Conservation (phyloP, 2,888 invertebrate genomes). For the Macrosoma leucophasiata region DNA sequence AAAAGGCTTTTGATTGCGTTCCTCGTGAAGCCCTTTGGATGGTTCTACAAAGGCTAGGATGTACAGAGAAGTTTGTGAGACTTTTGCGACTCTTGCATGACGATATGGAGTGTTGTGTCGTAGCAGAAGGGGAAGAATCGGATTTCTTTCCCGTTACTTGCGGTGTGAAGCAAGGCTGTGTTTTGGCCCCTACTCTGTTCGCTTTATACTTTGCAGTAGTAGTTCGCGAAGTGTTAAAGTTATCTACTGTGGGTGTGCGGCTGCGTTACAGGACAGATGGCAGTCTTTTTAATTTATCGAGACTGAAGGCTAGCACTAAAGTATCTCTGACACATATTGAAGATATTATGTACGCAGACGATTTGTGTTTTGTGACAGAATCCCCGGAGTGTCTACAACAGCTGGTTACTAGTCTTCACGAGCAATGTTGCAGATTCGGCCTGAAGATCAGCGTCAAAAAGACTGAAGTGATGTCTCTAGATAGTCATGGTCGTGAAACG, state of each 20-base stretch:
- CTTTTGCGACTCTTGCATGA: constrained; percentile 11
- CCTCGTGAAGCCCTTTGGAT: constrained; percentile 12
- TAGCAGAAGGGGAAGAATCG: constrained; percentile 1
- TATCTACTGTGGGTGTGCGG: constrained; percentile 1
- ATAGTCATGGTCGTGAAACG: no score
- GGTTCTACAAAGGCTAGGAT: constrained; percentile 12
- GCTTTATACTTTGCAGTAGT: constrained; percentile 5
- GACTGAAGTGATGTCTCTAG: no score
- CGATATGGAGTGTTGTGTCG: constrained; percentile 10
- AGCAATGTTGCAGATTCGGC: no score
- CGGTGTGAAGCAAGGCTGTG: constrained; percentile 8
- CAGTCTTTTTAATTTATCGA: no score
- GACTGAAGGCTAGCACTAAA: no score
- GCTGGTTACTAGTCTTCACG: no score
- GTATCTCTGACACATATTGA: no score
- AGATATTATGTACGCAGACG: no score
- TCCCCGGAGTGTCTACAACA: no score
- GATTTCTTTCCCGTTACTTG: constrained; percentile 5
- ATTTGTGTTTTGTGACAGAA: no score
- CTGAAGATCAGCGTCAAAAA: no score
- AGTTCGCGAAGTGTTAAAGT: constrained; percentile 1
- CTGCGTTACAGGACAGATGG: constrained; percentile 10
- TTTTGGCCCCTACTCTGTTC: constrained; percentile 3
- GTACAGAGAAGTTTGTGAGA: constrained; percentile 16
- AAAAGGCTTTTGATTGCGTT: constrained; percentile 12